phyloP scores from a whole-genome alignment of 92 coral and sea anemone species.

The Actinernus sp. region DNA sequence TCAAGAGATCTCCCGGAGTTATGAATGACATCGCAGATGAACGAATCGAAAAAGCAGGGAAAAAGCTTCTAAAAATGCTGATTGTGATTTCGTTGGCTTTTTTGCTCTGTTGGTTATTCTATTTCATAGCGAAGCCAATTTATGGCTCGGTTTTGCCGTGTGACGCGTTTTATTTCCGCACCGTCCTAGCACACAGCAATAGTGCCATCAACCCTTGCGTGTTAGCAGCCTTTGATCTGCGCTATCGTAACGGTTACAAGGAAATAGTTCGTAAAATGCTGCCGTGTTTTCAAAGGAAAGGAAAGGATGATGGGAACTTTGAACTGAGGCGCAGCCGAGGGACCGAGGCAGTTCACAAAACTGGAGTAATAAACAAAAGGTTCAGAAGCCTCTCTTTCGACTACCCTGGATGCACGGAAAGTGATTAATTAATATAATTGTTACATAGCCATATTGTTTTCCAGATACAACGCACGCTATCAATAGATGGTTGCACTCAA shows the following conservation, averaged over 20 bases:
- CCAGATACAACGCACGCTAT: too few relatives aligned
- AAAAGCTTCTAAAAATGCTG: constrained; percentile 39
- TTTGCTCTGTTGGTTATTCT: constrained; percentile 48
- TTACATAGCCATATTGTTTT: too few relatives aligned
- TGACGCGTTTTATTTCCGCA: constrained; percentile 24
- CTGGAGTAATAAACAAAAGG: too few relatives aligned
- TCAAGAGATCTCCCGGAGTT: neutral
- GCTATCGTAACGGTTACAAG: constrained; percentile 50
- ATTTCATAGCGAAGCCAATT: constrained; percentile 39
- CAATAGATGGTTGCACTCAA: too few relatives aligned
- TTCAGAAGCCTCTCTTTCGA: too few relatives aligned
- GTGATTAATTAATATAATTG: too few relatives aligned
- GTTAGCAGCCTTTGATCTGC: constrained; percentile 31
- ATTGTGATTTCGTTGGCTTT: constrained; percentile 43
- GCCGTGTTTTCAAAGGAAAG: too few relatives aligned
- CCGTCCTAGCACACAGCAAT: constrained; percentile 58
- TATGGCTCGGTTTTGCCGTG: constrained; percentile 16
- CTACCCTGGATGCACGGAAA: too few relatives aligned
- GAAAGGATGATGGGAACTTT: too few relatives aligned
- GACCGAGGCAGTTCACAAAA: too few relatives aligned
- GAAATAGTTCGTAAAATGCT: too few relatives aligned
- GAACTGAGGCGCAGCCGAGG: too few relatives aligned
- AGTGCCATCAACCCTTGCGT: constrained; percentile 53
- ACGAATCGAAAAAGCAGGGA: constrained; percentile 24
- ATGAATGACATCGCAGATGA: constrained; percentile 1